Evolutionary conservation across 2,888 invertebrate species (phyloP), one percentile per base, ranked within the genome.

Genomic region (Cataglyphis livida): DNA sequence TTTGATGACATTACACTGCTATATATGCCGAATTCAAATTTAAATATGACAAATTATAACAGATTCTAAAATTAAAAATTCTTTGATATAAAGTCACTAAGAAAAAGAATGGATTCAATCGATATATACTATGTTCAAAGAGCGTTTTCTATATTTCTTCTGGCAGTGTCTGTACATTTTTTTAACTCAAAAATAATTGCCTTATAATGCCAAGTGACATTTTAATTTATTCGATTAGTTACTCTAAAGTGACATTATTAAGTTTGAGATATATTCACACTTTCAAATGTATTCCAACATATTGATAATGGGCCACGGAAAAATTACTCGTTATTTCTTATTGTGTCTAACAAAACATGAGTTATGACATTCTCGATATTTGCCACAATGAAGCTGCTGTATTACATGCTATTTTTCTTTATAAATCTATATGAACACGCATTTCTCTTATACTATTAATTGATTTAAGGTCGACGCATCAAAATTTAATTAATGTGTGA

Each of bases 341-440:
- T 88, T 88, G 79, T 85, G 83, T 75, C 66, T 59, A 83, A 74
- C 54, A 81, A 70, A 88, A 87, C 7, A 48, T 18, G 62, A 76
- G 74, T 85, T 84, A 75, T 64, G 70, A 74, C 68, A 81, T 76
- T 18, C 35, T 83, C 75, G 78, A 83, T 83, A 76, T 88, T 78
- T 78, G 83, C 82, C 87, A 89, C 88, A 88, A 88, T 87, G 88
- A 88, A 88, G 83, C 82, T 85, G 82, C 83, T 83, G 86, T 88
- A 88, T 81, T 87, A 85, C 54, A 84, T 79, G 85, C 85, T 85
- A 87, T 82, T 85, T 87, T 84, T 89, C 83, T 82, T 90, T 92
- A 92, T 83, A 90, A 91, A 89, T 82, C 91, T 93, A 92, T 89
- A 89, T 92, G 92, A 92, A 93, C 92, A 92, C 92, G 91, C 89